A percentile compares a stretch with the other conserved stretches of the same genome.
These are phyloP conservation scores for Dimorphilus gyrociliatus DNA, from an alignment of 2,888 invertebrate species.

Conservation along the genomic window DNA sequence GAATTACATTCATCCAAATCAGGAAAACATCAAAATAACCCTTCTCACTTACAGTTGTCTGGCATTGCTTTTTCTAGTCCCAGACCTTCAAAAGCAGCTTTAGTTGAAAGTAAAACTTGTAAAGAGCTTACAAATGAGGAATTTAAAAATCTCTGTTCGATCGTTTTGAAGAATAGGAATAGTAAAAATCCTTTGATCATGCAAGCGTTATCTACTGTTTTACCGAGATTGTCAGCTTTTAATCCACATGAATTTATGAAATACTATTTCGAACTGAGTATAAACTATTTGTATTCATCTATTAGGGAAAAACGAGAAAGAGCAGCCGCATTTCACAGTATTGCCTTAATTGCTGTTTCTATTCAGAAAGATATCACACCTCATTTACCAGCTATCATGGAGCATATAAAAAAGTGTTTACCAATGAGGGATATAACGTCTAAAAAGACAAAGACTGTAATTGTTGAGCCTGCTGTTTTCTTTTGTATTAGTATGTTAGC, in stretches of 20 bases:
- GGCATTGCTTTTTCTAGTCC: conserved; percentile 8
- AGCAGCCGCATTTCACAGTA: conserved; percentile 68
- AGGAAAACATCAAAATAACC: conserved; percentile 20
- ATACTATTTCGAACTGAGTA: conserved; percentile 43
- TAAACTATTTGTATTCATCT: conserved; percentile 58
- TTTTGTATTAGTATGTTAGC: conserved; percentile 79
- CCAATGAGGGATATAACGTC: conserved; percentile 45
- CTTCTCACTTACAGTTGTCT: conserved; percentile 17
- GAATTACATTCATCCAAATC: conserved; percentile 9
- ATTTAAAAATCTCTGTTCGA: conserved; percentile 50
- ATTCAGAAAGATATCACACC: conserved; percentile 62
- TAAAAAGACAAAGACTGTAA: conserved; percentile 48
- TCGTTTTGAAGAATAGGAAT: conserved; percentile 58
- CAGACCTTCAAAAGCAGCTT: conserved; percentile 35
- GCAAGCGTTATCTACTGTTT: conserved; percentile 62
- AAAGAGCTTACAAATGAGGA: conserved; percentile 62
- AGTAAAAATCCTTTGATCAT: conserved; percentile 66
- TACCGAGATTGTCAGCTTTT: conserved; percentile 85
- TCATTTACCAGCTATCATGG: conserved; percentile 68
- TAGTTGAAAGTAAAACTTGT: conserved; percentile 73
- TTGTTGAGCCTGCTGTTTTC: conserved; percentile 70
- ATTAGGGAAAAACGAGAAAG: conserved; percentile 55
- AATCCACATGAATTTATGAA: conserved; percentile 61
- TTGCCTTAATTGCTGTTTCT: conserved; percentile 76
- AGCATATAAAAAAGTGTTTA: conserved; percentile 55